Evolutionary conservation across 2,797 vertebrate genomes (phyloP).

Genomic region (Lepidocolaptes lacrymiger): DNA sequence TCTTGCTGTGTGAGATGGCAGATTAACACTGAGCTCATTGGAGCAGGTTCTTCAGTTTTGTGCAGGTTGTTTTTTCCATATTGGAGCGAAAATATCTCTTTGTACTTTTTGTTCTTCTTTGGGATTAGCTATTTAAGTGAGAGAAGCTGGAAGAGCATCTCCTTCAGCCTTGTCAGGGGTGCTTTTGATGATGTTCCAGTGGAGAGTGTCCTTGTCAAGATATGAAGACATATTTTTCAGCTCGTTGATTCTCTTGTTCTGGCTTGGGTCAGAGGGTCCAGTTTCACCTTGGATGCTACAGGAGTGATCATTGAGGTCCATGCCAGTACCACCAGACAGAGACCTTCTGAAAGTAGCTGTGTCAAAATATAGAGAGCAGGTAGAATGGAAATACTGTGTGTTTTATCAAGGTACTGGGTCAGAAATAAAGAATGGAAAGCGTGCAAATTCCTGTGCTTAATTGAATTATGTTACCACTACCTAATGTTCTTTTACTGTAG

Average conservation of each 20-base stretch:
- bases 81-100: neutral
- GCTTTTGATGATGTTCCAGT: neutral
- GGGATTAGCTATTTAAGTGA: neutral
- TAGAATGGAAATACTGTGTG: neutral
- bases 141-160: neutral
- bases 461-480: slow-evolving; percentile 13
- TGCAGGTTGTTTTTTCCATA: slow-evolving; percentile 42
- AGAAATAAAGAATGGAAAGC: slow-evolving; percentile 21
- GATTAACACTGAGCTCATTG: slow-evolving; percentile 31
- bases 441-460: slow-evolving; percentile 37
- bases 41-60: slow-evolving; percentile 16
- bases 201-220: neutral
- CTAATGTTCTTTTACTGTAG: neutral
- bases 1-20: slow-evolving; percentile 34
- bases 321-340: neutral
- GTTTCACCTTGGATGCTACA: neutral
- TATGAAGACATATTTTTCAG: neutral
- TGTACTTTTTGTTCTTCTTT: slow-evolving; percentile 23
- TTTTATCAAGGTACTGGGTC: neutral
- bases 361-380: neutral
- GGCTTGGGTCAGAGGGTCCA: neutral
- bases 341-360: neutral
- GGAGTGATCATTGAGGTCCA: neutral
- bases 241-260: neutral
- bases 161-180: neutral